Base-by-base conservation (phyloP, 2,113 vertebrate genomes). In the Lepus americanus region DNA sequence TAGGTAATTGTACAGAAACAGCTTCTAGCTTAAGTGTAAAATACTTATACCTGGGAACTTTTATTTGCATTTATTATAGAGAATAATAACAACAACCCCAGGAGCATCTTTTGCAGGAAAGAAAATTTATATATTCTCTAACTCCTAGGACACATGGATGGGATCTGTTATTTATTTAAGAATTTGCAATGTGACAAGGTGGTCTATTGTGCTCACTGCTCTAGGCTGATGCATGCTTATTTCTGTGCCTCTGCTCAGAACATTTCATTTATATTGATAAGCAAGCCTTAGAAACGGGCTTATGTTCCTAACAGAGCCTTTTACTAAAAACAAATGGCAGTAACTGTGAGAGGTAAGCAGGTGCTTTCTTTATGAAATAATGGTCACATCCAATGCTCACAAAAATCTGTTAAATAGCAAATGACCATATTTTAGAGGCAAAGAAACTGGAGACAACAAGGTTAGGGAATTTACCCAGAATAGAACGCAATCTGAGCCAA, bases 321-420 rank as follows among this genome's bases (percentile, higher is more conserved):
- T 90, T 80, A 39, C 25, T 81, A 69, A 96, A 93, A 92, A 73
- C 22, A 93, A 96, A 39, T 51, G n/a, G 1, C 44, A 83, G 79
- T 44, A 59, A 67, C 44, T 72, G 33, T 29, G 6, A 44, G 9
- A 59, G 10, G 22, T 55, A 67, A 78, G 76, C 20, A 88, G 33
- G 22, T 86, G 11, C 51, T 61, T 74, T 77, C 61, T 49, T 96
- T 83, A 93, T 33, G 4, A 91, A 91, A 78, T 69, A 79, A 91
- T 20, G 0, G 31, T 93, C 22, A 73, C 36, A 76, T 51, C 17
- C 44, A 80, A 22, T 8, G 5, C 11, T 44, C 39, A 66, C 2
- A 63, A 70, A 80, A 87, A 67, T n/a, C 36, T 79, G 44, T 61
- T 61, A 64, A 25, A 49, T 23, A 81, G 10, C 9, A 78, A 84